These are phyloP conservation scores for Dynastes maya DNA, from an alignment of 2,888 invertebrate species.

Conservation along the genomic window DNA sequence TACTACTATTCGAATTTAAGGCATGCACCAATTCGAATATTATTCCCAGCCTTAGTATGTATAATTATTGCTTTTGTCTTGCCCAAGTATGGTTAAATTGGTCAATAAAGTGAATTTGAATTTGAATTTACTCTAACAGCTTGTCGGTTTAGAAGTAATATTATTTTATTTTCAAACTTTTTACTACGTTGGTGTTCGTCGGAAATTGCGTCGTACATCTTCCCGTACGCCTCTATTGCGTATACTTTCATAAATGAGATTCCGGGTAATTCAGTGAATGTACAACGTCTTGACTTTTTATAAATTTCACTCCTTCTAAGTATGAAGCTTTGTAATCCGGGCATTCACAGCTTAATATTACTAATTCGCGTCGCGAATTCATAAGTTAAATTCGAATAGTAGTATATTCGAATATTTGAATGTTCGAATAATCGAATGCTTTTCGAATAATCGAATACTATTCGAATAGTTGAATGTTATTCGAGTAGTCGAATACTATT, in stretches of 20 bases:
- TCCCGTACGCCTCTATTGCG: neutral
- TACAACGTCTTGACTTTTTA: constrained; percentile 27
- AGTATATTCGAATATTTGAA: too few relatives aligned
- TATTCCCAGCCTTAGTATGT: too few relatives aligned
- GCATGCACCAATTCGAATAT: too few relatives aligned
- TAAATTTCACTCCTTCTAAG: constrained; percentile 29
- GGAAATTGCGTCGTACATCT: neutral
- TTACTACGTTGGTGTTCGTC: neutral
- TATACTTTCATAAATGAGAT: constrained; percentile 21
- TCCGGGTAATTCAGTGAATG: constrained; percentile 11
- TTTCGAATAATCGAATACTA: too few relatives aligned
- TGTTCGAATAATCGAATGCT: too few relatives aligned
- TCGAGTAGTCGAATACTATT: too few relatives aligned
- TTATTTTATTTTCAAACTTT: neutral
- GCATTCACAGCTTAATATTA: constrained; percentile 35
- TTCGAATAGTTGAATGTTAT: too few relatives aligned
- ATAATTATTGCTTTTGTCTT: too few relatives aligned
- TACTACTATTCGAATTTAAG: too few relatives aligned
- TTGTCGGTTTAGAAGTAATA: neutral
- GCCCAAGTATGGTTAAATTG: too few relatives aligned
- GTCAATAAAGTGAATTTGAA: too few relatives aligned
- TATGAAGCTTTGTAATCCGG: constrained; percentile 26
- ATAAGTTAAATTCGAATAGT: neutral
- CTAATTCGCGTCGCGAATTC: constrained; percentile 19
- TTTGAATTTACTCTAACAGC: too few relatives aligned